Conservation (phyloP, 2,113 vertebrate species). For the Microtus ochrogaster region DNA sequence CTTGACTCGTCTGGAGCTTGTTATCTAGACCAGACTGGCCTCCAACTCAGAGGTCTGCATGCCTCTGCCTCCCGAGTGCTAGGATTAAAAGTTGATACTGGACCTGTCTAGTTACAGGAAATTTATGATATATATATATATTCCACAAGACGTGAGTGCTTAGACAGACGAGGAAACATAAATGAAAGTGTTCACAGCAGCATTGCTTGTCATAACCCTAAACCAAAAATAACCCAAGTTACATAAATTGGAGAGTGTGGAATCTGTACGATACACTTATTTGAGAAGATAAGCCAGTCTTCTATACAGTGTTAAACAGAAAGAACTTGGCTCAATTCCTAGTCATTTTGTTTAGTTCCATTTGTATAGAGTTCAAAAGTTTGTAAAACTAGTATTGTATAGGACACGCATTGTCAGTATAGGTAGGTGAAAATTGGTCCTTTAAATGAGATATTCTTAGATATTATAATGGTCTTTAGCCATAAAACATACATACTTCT, state of each 20-base stretch:
- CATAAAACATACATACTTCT: not conserved
- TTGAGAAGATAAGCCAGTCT: not conserved
- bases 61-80: not conserved
- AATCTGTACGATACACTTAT: not conserved
- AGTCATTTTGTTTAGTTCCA: not conserved
- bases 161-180: not conserved
- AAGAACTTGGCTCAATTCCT: not conserved
- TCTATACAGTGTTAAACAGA: not conserved
- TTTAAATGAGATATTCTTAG: not conserved
- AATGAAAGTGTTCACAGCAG: not conserved
- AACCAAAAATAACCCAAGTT: not conserved
- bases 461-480: not conserved
- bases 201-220: not conserved
- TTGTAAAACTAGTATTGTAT: not conserved
- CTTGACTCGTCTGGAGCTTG: not conserved
- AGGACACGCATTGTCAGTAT: not conserved
- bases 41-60: not conserved
- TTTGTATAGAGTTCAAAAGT: conserved; percentile 1
- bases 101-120: not conserved
- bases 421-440: not conserved
- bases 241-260: not conserved
- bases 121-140: not conserved
- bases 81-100: not conserved
- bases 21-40: not conserved
- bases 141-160: not conserved